These are phyloP conservation scores for Sylvilagus floridanus DNA, from an alignment of 2,797 vertebrate genomes.

Conservation along the genomic window DNA sequence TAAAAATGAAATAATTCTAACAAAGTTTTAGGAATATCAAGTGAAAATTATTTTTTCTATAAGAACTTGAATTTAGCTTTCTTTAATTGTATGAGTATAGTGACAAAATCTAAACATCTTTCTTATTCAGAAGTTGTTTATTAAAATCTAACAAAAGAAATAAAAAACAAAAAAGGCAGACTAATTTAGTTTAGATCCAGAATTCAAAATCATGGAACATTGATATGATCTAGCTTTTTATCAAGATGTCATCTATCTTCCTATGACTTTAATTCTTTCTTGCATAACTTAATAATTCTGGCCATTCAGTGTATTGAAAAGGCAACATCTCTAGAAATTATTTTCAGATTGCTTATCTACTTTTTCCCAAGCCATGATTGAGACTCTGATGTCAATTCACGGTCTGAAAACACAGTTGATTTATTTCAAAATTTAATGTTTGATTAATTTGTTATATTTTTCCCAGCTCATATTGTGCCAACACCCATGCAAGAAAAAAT, in stretches of 20 bases:
- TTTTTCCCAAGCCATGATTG: conserved; percentile 2
- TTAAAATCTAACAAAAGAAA: conserved; percentile 19
- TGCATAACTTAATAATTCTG: background rate
- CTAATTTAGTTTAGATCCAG: background rate
- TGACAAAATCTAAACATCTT: background rate
- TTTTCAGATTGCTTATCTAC: background rate
- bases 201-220: background rate
- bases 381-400: background rate
- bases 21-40: background rate
- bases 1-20: background rate
- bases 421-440: background rate
- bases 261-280: background rate
- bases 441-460: background rate
- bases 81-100: background rate
- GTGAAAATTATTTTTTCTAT: conserved; percentile 24
- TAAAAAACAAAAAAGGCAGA: background rate
- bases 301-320: background rate
- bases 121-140: background rate
- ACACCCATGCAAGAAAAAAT: background rate
- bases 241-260: conserved; percentile 25
- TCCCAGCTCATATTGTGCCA: background rate
- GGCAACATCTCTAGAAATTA: background rate
- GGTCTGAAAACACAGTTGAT: background rate
- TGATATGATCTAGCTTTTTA: conserved; percentile 2
- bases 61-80: conserved; percentile 23